Evolutionary conservation across 2,888 invertebrate species (phyloP), one percentile per base, ranked within the genome.

Genomic region (Euzophera pinguis): DNA sequence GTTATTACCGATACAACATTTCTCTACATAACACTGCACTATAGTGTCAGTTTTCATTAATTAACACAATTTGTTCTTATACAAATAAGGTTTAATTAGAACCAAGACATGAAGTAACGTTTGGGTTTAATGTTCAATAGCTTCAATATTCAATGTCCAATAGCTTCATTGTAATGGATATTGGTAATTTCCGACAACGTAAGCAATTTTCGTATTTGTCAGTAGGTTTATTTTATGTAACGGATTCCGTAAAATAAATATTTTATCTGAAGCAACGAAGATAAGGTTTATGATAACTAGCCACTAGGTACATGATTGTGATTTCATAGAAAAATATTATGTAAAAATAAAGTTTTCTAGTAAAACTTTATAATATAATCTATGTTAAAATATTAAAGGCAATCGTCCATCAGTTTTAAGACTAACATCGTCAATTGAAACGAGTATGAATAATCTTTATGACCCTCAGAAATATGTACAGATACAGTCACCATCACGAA

Each of bases 1-100:
- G n/a, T n/a, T 48, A 17, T 12, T 22, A 22, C 2, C 7, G n/a
- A 12, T 37, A n/a, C 17, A 17, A 27, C 27, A 43, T 32, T 45
- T 45, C 45, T 10, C 16, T 14, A 14, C 16, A 34, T 45, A 32
- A 32, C 45, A 34, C 45, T n/a, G 14, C 13, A 45, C 29, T 16
- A n/a, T n/a, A 32, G 34, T 45, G 16, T 16, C 45, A 32, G 34
- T 45, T 45, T 45, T 41, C 47, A 47, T 54, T 55, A 55, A 39
- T 52, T 52, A 52, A 39, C 45, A 38, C 45, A 45, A 32, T 45
- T 45, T 45, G 45, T 16, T 45, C 32, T 32, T 34, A 32, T 43
- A 45, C 32, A 32, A 45, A 45, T 32, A 45, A 45, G 45, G 45
- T 32, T 45, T 29, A 45, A 45, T 45, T 34, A 45, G 45, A 32